phyloP scores from a whole-genome alignment of 2,113 vertebrate species.

The Trichomycterus rosablanca region DNA sequence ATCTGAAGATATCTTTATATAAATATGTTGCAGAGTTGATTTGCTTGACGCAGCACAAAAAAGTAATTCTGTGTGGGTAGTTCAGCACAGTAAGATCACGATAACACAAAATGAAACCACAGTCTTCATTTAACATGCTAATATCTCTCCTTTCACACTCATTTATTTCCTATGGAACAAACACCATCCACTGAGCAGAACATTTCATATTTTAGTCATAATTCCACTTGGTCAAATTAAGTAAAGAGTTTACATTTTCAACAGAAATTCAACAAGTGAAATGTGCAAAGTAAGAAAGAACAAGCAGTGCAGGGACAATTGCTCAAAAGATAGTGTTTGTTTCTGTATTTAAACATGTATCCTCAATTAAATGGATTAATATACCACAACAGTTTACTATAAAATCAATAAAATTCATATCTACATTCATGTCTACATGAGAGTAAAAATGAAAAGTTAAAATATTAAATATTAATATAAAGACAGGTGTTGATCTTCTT shows the following conservation, averaged over 20 bases:
- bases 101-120: slow-evolving; percentile 31
- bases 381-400: too few species aligned
- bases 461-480: too few species aligned
- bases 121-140: background rate
- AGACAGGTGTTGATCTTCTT: too few species aligned
- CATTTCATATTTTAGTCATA: slow-evolving; percentile 32
- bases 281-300: too few species aligned
- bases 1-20: background rate
- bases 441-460: too few species aligned
- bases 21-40: background rate
- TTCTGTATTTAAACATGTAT: too few species aligned
- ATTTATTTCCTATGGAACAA: slow-evolving; percentile 37
- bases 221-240: slow-evolving; percentile 32
- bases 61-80: slow-evolving; percentile 28
- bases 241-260: slow-evolving; percentile 7
- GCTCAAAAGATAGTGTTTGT: too few species aligned
- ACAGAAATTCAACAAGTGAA: background rate
- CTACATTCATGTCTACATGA: too few species aligned
- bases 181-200: slow-evolving; percentile 16
- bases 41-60: background rate
- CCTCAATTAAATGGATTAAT: too few species aligned
- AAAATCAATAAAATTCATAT: too few species aligned
- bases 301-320: too few species aligned
- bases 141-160: slow-evolving; percentile 23
- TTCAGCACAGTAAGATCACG: slow-evolving; percentile 20